Base-by-base conservation (phyloP, 1,140 invertebrate species). In the Acromyrmex echinatior region DNA sequence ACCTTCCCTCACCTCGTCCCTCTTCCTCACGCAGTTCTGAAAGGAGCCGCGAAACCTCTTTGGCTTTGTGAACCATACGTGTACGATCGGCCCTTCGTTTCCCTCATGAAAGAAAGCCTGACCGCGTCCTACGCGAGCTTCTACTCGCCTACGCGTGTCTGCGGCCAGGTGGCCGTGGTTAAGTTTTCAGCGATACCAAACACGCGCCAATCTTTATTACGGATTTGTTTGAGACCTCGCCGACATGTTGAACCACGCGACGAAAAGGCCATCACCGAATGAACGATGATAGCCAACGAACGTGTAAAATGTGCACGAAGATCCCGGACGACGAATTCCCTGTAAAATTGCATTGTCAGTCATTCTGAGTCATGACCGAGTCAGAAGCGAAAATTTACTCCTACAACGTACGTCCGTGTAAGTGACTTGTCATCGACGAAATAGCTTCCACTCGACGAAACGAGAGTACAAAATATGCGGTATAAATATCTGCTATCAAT, bases 81-180 rank as follows among this genome's bases (percentile, higher is more conserved):
- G 39, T 10, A 62, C 58, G 21, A 45, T 35, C 6, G 63, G 16
- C 63, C 49, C 65, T 70, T 70, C 49, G 79, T 60, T 71, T 82
- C 21, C 51, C 51, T 71, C 35, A 14, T 45, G 49, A 53, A 82
- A 82, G 25, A 60, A 68, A 80, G 18, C 28, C 18, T 39, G 12
- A 18, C 10, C 60, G 60, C 21, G 58, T 68, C 63, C 62, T 56
- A 60, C 51, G 53, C 39, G 53, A 16, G 62, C 58, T 80, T 56
- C 35, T 49, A 60, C 35, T n/a, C 79, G 68, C 79, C 68, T 71
- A 71, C 74, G 21, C 68, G 66, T 56, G 78, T 71, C 78, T 81
- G 10, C n/a, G 28, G 14, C 21, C 77, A 74, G 78, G 79, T 76
- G 49, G 35, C 25, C 12, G n/a, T 35, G 39, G 25, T 63, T 66